A percentile compares a stretch with the other conserved stretches of the same genome.
Evolutionary conservation across 2,888 invertebrate genomes (phyloP).

Genomic region (Agonopterix heracliana): DNA sequence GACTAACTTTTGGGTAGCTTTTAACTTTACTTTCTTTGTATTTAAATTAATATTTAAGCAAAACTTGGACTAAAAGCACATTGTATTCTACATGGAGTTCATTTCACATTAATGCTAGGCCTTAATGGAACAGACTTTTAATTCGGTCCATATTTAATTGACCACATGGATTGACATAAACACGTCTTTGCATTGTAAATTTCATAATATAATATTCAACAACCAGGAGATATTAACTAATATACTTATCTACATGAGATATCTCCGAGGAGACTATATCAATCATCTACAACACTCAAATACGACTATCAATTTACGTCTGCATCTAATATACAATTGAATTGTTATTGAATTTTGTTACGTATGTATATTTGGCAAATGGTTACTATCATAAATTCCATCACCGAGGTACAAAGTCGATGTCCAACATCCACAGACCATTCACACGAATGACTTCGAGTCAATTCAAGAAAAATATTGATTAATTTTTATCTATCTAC

Average conservation of each 20-base stretch:
- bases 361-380: conserved; percentile 71
- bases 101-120: conserved; percentile 45
- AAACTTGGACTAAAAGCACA: conserved; percentile 36
- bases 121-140: conserved; percentile 48
- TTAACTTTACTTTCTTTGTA: too few species aligned
- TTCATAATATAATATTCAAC: conserved; percentile 52
- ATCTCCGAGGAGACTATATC: conserved; percentile 45
- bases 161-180: conserved; percentile 63
- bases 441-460: conserved; percentile 53
- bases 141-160: conserved; percentile 66
- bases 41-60: not conserved
- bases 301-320: conserved; percentile 17
- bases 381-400: conserved; percentile 45
- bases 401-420: conserved; percentile 35
- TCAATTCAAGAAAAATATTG: conserved; percentile 38
- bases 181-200: conserved; percentile 38
- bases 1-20: too few species aligned
- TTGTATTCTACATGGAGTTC: conserved; percentile 30
- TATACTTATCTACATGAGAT: conserved; percentile 39
- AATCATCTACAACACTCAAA: conserved; percentile 44
- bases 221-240: conserved; percentile 65
- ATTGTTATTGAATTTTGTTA: conserved; percentile 37
- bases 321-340: conserved; percentile 12
- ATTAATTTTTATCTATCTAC: conserved; percentile 48
- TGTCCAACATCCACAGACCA: conserved; percentile 47